Evolutionary conservation across 2,797 vertebrate species (phyloP).

Genomic region (Buceros bicornis): DNA sequence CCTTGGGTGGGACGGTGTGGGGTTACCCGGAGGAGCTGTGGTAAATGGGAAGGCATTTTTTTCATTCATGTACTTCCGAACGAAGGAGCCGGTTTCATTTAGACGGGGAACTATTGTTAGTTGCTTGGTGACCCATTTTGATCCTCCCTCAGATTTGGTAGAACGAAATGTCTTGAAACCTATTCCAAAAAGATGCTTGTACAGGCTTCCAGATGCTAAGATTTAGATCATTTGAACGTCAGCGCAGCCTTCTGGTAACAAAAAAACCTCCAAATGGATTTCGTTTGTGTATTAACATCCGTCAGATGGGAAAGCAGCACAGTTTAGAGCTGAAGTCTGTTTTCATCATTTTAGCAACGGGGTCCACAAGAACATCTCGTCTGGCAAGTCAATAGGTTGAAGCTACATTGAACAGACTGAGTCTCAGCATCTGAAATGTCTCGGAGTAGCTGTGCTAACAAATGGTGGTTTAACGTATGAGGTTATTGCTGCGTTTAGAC

Average conservation of each 20-base stretch:
- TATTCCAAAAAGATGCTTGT: neutral
- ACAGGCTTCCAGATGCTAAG: conserved; percentile 55
- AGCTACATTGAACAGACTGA: conserved; percentile 31
- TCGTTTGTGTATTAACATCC: conserved; percentile 37
- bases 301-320: conserved; percentile 36
- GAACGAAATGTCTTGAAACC: conserved; percentile 35
- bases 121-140: conserved; percentile 12
- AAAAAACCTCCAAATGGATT: conserved; percentile 49
- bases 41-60: neutral
- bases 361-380: neutral
- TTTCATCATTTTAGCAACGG: conserved; percentile 23
- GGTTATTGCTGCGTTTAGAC: conserved; percentile 3
- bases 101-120: neutral
- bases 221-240: conserved; percentile 69
- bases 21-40: neutral
- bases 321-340: conserved; percentile 18
- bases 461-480: neutral
- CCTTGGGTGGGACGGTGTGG: neutral
- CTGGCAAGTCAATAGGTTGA: neutral
- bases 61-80: neutral
- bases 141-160: neutral
- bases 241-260: conserved; percentile 74
- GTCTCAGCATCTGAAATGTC: conserved; percentile 31
- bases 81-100: neutral
- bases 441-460: conserved; percentile 15